A percentile compares a stretch with the other conserved stretches of the same genome.
phyloP scores from a whole-genome alignment of 2,888 invertebrate genomes.

The Xylota segnis region DNA sequence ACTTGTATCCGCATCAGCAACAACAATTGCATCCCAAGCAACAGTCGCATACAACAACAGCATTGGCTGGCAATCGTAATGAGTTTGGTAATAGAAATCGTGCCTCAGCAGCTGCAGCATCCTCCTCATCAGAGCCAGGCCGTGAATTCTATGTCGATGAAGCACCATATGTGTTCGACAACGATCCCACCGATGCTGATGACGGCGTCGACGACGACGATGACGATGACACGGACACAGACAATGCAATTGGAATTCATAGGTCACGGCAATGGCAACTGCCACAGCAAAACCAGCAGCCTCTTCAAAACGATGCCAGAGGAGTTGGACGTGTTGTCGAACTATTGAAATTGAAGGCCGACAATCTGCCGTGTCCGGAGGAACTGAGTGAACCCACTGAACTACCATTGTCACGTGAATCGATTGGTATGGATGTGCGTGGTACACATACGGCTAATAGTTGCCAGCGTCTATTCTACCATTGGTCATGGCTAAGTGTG shows the following conservation, averaged over 20 bases:
- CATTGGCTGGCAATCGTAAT: conserved; percentile 77
- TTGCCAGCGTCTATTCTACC: conserved; percentile 38
- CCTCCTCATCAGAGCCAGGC: conserved; percentile 63
- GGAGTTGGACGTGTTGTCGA: conserved; percentile 71
- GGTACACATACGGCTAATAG: conserved; percentile 77
- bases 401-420: conserved; percentile 86
- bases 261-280: conserved; percentile 65
- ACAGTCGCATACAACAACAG: conserved; percentile 79
- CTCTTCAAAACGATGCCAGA: conserved; percentile 50
- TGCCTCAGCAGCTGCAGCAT: conserved; percentile 51
- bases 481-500: conserved; percentile 52
- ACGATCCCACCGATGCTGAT: conserved; percentile 49
- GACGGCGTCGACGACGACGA: conserved; percentile 49
- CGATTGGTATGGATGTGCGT: conserved; percentile 83
- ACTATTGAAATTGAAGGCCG: conserved; percentile 86
- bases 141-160: conserved; percentile 77
- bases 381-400: conserved; percentile 88
- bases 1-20: conserved; percentile 69
- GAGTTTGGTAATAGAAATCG: conserved; percentile 76
- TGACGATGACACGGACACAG: conserved; percentile 46
- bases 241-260: conserved; percentile 68
- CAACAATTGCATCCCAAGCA: conserved; percentile 58
- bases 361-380: conserved; percentile 87
- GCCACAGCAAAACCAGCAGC: conserved; percentile 52
- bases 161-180: conserved; percentile 75